phyloP scores from a whole-genome alignment of 2,113 vertebrate species.

The Genyomyrus donnyi region DNA sequence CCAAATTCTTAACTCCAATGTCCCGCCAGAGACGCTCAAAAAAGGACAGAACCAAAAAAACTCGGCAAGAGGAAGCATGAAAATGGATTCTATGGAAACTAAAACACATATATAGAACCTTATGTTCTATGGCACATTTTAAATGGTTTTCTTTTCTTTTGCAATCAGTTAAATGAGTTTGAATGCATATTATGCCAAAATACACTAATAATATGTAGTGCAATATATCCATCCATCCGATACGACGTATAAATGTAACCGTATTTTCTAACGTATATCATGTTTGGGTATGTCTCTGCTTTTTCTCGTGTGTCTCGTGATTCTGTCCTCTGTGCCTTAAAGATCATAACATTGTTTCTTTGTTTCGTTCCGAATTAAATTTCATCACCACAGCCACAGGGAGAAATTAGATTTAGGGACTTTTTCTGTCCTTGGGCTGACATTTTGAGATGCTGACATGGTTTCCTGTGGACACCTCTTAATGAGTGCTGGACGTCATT shows the following conservation, averaged over 20 bases:
- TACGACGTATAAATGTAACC: neutral
- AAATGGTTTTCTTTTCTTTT: neutral
- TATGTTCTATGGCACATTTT: neutral
- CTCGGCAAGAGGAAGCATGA: neutral
- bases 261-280: neutral
- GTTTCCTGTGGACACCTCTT: slow-evolving; percentile 41
- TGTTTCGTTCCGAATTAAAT: neutral
- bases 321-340: neutral
- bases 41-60: neutral
- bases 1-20: neutral
- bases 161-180: neutral
- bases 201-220: neutral
- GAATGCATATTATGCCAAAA: neutral
- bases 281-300: neutral
- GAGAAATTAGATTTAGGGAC: neutral
- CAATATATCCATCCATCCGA: neutral
- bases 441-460: slow-evolving; percentile 11
- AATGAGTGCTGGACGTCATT: slow-evolving; percentile 25
- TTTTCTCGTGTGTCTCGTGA: neutral
- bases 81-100: neutral
- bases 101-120: neutral
- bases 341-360: neutral
- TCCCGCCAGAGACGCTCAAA: neutral
- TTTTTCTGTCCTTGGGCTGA: neutral
- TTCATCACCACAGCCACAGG: neutral